Base-by-base conservation (phyloP, 2,888 invertebrate species). In the Siphonodentalium dalli region DNA sequence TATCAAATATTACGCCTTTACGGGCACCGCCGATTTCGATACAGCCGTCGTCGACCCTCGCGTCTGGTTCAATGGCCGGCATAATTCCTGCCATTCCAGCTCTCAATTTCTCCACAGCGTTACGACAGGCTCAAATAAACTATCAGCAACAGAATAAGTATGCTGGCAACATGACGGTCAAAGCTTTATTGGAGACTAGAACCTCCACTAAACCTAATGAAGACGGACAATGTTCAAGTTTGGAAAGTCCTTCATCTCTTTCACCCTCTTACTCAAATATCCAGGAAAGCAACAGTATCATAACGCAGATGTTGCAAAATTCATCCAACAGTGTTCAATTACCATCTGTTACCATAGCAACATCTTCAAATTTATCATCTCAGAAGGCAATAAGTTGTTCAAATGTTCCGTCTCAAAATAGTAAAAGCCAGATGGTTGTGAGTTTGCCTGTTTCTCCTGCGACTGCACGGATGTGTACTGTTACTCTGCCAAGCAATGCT, bases 141-240 rank as follows among this genome's bases (percentile, higher is more conserved):
- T 41, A 33, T 21, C 40, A 21, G 15, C 26, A 18, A 20, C 31
- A 31, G n/a, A n/a, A 50, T 18, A 71, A 73, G 41, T 77, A 76
- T 54, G 75, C 77, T 11, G 68, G 66, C 18, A 76, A 75, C 54
- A 70, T 77, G 15, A 78, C 78, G 11, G 78, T 78, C 1, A 75
- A 75, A 63, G 69, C 68, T 24, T 56, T 78, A 35, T 58, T 78
- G 40, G 73, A 76, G 54, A 75, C 65, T 37, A 51, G 74, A 43
- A 72, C 62, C 5, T 37, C 60, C 2, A 46, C 47, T 13, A 65
- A 65, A 33, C 27, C 50, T 20, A 21, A 41, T 1, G 65, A 67
- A 4, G 46, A 26, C 6, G 35, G 13, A n/a, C n/a, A n/a, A n/a
- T n/a, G n/a, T n/a, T n/a, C n/a, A n/a, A n/a, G n/a, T n/a, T n/a